Base-by-base conservation (phyloP, 2,113 vertebrate genomes). In the Diadophis punctatus region DNA sequence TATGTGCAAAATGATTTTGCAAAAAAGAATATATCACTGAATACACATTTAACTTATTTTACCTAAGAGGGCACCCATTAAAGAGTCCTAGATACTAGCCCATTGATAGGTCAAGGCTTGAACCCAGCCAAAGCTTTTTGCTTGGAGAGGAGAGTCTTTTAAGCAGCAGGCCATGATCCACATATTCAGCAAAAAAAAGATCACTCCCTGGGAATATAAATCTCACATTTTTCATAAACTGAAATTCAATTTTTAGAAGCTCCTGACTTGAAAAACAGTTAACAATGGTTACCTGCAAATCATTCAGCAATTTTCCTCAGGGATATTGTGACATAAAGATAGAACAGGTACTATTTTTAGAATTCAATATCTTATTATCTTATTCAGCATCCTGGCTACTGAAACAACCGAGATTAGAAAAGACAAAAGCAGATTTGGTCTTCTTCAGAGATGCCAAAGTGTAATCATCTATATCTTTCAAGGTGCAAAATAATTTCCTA, bases 331-430 rank as follows among this genome's bases (percentile, higher is more conserved):
- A 60, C 46, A 90, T 74, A 39, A 55, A 89, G 48, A 53, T 49
- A 87, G 74, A 88, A 91, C 43, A 43, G 27, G 92, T 91, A 9
- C n/a, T 89, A 34, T 84, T 95, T 80, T 95, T 90, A 92, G 91
- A 96, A 86, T 16, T 39, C 16, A 23, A 48, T 20, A 49, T 93
- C 87, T 11, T 55, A 55, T 95, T 93, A 49, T 84, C 92, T 93
- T 88, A 89, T 49, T 88, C 88, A 56, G 39, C 43, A 34, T 49
- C 14, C 25, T 93, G 88, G 55, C 22, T 91, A 2, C 27, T 16
- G 1, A 90, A 94, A 89, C 49, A 63, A 93, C 25, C 92, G 4
- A 91, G 51, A 74, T 91, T 89, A 95, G 58, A 94, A 95, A 93
- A 95, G 27, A 87, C 53, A 91, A 95, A 88, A 90, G 14, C 87